These are phyloP conservation scores for Idaea dimidiata DNA, from an alignment of 2,888 invertebrate genomes.

Conservation along the genomic window DNA sequence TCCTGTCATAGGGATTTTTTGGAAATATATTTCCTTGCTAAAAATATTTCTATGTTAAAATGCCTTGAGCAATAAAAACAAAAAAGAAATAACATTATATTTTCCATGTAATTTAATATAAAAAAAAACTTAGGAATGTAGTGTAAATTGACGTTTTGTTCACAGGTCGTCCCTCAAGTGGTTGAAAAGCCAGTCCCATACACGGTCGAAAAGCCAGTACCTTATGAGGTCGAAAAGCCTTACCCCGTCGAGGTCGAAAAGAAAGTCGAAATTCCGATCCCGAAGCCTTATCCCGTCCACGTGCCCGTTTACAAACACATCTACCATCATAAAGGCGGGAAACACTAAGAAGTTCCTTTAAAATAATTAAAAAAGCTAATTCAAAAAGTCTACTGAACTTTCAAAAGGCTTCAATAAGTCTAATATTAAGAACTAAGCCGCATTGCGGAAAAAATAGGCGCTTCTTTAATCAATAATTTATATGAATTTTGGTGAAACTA, in stretches of 20 bases:
- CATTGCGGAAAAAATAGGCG: too few relatives aligned
- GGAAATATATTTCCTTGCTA: too few relatives aligned
- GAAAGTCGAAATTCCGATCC: constrained; percentile 85
- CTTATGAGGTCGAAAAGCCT: constrained; percentile 86
- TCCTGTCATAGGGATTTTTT: too few relatives aligned
- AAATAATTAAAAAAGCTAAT: constrained; percentile 13
- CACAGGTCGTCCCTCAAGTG: constrained; percentile 84
- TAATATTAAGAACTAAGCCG: constrained; percentile 8
- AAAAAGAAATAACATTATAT: too few relatives aligned
- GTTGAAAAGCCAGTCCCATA: constrained; percentile 87
- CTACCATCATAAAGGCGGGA: constrained; percentile 82
- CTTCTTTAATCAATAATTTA: too few relatives aligned
- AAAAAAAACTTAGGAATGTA: too few relatives aligned
- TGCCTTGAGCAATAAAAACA: too few relatives aligned
- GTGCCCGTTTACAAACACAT: constrained; percentile 88
- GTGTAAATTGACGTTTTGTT: constrained; percentile 16
- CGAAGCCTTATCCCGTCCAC: constrained; percentile 87
- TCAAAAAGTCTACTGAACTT: neutral
- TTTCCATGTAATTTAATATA: too few relatives aligned
- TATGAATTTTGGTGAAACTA: too few relatives aligned
- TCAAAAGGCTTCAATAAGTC: neutral
- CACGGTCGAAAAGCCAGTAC: constrained; percentile 86
- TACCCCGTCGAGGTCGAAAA: constrained; percentile 89
- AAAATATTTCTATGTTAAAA: too few relatives aligned
- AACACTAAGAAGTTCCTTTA: constrained; percentile 57